Base-by-base conservation (phyloP, 2,113 vertebrate species). In the Mus spicilegus region DNA sequence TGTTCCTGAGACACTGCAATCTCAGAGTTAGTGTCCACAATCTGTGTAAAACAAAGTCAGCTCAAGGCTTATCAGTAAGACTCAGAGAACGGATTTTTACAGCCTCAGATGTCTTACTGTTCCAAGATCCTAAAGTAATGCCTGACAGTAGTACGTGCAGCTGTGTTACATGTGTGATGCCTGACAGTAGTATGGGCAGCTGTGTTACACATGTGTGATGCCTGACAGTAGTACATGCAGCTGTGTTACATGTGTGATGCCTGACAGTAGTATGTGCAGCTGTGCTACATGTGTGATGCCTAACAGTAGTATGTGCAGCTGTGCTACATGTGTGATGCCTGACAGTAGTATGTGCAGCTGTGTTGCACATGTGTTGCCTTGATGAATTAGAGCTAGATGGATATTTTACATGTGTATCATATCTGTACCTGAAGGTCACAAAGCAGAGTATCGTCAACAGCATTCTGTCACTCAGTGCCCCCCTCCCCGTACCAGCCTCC, bases 1-100 rank as follows among this genome's bases (percentile, higher is more conserved):
- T 96, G 36, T 22, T 85, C 22, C 42, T 93, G 70, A 85, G 70
- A 78, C 96, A 51, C 22, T 33, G 46, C 78, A 12, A 73, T 88
- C 87, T 96, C 63, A 77, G 7, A 30, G 14, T 56, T 93, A 77
- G 28, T 72, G 20, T 65, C n/a, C 4, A 2, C 63, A 88, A 42
- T 89, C 77, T 77, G 82, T 91, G 81, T 61, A 91, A 28, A 63
- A 78, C 56, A 20, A 84, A 26, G 56, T 73, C 61, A 76, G 30
- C 69, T 77, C 22, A 51, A 65, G 58, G 36, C 24, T 16, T 22
- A 51, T 16, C 72, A 58, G 70, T 11, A 51, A 19, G 33, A 73
- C 39, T 77, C 78, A 91, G 69, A n/a, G 19, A 76, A 24, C 3
- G 33, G 26, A 10, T 33, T 42, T 93, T 90, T 33, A 36, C 19